Conservation (phyloP, 2,113 vertebrate genomes). For the Callopanchax toddi region DNA sequence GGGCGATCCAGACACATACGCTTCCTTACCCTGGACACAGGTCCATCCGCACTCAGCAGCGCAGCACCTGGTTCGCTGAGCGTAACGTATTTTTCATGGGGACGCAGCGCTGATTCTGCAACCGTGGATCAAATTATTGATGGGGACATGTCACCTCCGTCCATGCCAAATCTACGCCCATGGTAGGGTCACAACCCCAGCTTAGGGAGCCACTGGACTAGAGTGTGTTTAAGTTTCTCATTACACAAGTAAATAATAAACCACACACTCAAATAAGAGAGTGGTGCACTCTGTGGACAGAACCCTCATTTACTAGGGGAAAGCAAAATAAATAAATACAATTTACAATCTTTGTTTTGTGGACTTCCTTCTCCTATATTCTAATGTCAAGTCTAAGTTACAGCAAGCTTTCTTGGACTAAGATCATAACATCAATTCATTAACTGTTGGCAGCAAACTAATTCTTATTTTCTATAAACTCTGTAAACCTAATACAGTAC, state of each 20-base stretch:
- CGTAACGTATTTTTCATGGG: no score
- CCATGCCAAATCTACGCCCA: no score
- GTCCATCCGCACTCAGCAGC: no score
- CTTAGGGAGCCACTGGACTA: neutral
- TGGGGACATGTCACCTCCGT: no score
- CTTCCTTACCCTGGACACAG: no score
- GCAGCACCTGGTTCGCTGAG: no score
- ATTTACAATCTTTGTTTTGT: conserved; percentile 73
- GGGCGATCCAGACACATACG: no score
- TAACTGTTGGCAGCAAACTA: conserved; percentile 79
- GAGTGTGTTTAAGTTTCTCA: neutral
- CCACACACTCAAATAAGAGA: no score
- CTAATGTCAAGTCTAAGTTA: conserved; percentile 79
- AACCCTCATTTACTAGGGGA: conserved; percentile 40
- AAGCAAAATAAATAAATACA: conserved; percentile 55
- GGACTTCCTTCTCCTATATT: conserved; percentile 53
- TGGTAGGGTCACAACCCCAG: neutral
- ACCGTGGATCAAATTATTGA: no score
- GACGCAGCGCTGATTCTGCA: no score
- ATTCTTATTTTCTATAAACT: conserved; percentile 83
- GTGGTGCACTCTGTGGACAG: neutral
- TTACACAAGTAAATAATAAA: conserved; percentile 15
- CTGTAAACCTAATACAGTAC: conserved; percentile 79
- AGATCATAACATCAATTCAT: conserved; percentile 86
- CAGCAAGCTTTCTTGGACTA: conserved; percentile 70